Evolutionary conservation across 2,113 vertebrate genomes (phyloP), one percentile per base, ranked within the genome.

Genomic region (Platysternon megacephalum): DNA sequence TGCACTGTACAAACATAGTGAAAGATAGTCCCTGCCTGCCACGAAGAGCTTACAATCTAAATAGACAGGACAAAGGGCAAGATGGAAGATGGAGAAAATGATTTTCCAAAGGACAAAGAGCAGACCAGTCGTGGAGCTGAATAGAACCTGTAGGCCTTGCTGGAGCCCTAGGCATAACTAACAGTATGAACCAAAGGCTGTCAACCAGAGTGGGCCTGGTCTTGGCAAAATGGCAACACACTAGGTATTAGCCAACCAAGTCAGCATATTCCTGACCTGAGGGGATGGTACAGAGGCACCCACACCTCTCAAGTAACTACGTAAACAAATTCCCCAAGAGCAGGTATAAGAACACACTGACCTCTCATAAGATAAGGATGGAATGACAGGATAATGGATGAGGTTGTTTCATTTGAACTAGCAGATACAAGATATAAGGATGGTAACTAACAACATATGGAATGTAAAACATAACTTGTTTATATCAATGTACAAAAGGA

Each of bases 91-190:
- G 68, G 53, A 24, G 11, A 55, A 24, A 79, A 53, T 0, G 4
- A 79, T 5, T 5, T 68, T 42, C n/a, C 48, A 44, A 79, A 51
- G n/a, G 21, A 56, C 42, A 81, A 39, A 91, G 2, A 51, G 68
- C 26, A 55, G 17, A 65, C 0, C 1, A 2, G 10, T 53, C 29
- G n/a, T 11, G 6, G 12, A 55, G 6, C 3, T 14, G 22, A 39
- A 49, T 2, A 35, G 22, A 84, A 44, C 29, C 35, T 39, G 56
- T 6, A 58, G 56, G 56, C 28, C 56, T 58, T 58, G 56, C 28
- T 58, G 35, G 32, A 35, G 17, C n/a, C 17, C 65, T 21, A 72
- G n/a, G 35, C 35, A 58, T 58, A 58, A 58, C 56, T 29, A 58
- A 58, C 28, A 39, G n/a, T 72, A 72, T 39, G n/a, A 21, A 72